phyloP scores from a whole-genome alignment of 2,797 vertebrate genomes.

The Nannoperca australis region DNA sequence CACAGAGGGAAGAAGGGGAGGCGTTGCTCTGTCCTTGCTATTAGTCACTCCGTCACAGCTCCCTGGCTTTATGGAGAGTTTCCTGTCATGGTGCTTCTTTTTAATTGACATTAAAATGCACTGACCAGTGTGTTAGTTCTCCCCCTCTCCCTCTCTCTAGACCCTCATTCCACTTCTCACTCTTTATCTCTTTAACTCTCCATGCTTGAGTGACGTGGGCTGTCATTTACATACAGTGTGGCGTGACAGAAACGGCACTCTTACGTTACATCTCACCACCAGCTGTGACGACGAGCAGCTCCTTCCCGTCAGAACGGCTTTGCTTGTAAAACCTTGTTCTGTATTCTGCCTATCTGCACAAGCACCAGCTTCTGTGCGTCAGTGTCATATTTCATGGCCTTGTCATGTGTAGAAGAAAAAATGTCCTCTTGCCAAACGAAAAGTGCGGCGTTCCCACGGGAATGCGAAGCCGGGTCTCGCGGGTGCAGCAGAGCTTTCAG shows the following conservation, averaged over 20 bases:
- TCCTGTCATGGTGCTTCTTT: conserved; percentile 80
- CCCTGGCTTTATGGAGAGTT: conserved; percentile 78
- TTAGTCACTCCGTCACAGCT: conserved; percentile 73
- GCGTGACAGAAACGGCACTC: conserved; percentile 46
- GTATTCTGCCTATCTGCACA: conserved; percentile 46
- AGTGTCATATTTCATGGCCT: conserved; percentile 63
- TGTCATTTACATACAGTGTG: conserved; percentile 56
- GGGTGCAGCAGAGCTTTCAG: conserved; percentile 49
- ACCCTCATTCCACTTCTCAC: conserved; percentile 28
- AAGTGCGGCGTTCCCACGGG: conserved; percentile 36
- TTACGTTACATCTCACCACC: conserved; percentile 46
- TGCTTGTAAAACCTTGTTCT: conserved; percentile 57
- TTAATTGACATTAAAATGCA: conserved; percentile 84
- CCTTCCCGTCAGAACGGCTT: conserved; percentile 36
- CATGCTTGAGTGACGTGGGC: conserved; percentile 47
- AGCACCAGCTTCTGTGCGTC: conserved; percentile 46
- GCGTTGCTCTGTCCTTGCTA: conserved; percentile 53
- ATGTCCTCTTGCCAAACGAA: conserved; percentile 6
- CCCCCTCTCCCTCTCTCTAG: conserved; percentile 25
- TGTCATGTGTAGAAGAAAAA: conserved; percentile 49
- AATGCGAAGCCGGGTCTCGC: conserved; percentile 21
- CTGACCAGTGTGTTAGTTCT: conserved; percentile 72
- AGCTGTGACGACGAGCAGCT: conserved; percentile 38
- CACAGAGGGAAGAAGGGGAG: conserved; percentile 33
- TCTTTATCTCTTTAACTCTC: conserved; percentile 47